Evolutionary conservation across 37 sponge, comb jelly and placozoan species (phyloP), one percentile per base, ranked within the genome.

Genomic region (Aplysina aerophoba): DNA sequence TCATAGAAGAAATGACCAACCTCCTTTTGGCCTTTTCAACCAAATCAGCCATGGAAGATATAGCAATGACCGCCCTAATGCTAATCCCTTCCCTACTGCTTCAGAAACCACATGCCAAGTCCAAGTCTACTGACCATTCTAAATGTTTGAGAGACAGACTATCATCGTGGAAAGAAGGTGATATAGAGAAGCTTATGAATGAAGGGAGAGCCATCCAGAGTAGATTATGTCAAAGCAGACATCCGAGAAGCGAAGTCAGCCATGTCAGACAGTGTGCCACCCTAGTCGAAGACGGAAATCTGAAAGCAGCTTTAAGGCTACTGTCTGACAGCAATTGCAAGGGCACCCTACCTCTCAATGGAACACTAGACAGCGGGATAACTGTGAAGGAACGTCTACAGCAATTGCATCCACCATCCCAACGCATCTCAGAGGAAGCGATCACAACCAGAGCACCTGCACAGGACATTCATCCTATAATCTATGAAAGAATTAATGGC

Each of bases 321-420:
- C 63, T 62, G 63, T 62, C 63, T 4, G 25, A 62, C 25, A 62
- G 11, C 63, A 62, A 25, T 14, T 13, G 63, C 25, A 62, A 62
- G 25, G 63, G 63, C n/a, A 62, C 63, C 4, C 25, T 62, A 25
- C 63, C 63, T 4, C 63, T 62, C 12, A 62, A 25, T 25, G 25
- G 4, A 62, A 62, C 63, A 27, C 63, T 62, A 27, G 63, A 62
- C 63, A 25, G 25, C 11, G 63, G 63, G 4, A 62, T 62, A 25
- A 62, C 11, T 25, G 63, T 62, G 25, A 62, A 62, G 63, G 25
- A 62, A 14, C 63, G 25, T 3, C 63, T 62, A 62, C 63, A 27
- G 25, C 63, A 62, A 62, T 14, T 62, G 63, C 63, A 62, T 25
- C 63, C 63, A 62, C 25, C 63, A 62, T 22, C 63, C 63, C 63